Evolutionary conservation across 2,113 vertebrate species (phyloP).

Genomic region (Dicerorhinus sumatrensis): DNA sequence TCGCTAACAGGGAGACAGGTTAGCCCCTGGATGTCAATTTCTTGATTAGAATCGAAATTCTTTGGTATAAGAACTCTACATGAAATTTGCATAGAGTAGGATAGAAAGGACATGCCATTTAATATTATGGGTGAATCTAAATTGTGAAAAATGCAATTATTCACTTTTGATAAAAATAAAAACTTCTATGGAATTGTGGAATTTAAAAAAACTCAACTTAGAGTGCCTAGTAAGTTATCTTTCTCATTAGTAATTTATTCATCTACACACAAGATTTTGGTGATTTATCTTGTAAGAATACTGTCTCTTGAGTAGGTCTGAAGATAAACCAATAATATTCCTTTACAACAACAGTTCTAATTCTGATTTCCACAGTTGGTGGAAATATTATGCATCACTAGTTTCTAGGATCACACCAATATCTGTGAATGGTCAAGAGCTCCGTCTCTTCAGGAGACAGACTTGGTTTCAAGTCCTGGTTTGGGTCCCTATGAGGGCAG

Average conservation of each 20-base stretch:
- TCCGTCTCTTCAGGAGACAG: background rate
- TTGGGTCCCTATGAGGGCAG: background rate
- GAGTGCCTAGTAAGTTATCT: background rate
- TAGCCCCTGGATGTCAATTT: background rate
- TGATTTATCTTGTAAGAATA: background rate
- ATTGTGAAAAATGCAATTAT: background rate
- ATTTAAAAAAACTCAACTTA: background rate
- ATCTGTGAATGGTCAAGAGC: background rate
- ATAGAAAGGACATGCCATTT: background rate
- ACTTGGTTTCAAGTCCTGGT: background rate
- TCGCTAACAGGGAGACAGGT: background rate
- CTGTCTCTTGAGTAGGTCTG: background rate
- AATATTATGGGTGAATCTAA: background rate
- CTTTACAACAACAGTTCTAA: background rate
- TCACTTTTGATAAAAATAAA: background rate
- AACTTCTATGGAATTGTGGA: background rate
- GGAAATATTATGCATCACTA: background rate
- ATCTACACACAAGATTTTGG: background rate
- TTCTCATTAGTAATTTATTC: background rate
- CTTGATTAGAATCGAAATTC: background rate
- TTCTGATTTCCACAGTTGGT: background rate
- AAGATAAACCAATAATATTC: background rate
- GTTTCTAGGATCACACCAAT: background rate
- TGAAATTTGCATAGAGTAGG: background rate
- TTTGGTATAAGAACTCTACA: background rate